Base-by-base conservation (phyloP, 2,888 invertebrate genomes). In the Leptarthrus brevirostris region DNA sequence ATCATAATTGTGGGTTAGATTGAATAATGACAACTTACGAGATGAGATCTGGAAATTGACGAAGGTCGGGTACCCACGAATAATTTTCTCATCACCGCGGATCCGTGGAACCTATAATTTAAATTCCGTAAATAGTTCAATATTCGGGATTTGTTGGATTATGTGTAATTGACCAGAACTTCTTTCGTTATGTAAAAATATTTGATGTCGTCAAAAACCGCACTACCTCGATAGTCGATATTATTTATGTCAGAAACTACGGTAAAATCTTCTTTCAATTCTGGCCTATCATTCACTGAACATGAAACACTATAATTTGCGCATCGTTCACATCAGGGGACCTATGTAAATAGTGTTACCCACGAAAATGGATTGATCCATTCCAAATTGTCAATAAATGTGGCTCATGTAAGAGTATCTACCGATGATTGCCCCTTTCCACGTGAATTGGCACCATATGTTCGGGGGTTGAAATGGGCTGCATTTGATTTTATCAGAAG, bases 1-100 rank as follows among this genome's bases (percentile, higher is more conserved):
- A 54, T 66, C 58, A 66, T 73, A 73, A 73, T 73, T 73, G 64
- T 26, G 64, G 73, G 53, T 73, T 66, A 73, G 10, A 52, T 52
- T 36, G 40, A 64, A 54, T 73, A 64, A 73, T 73, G 36, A 64
- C 44, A 49, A 56, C 47, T 20, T 40, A 54, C 40, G 36, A 71
- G 20, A 53, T 54, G 36, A n/a, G 54, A 54, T n/a, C 52, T 52
- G n/a, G 18, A 22, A 26, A 40, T 24, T 24, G 54, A 56, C 26
- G 40, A 44, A 71, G 69, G 69, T 69, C 24, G 44, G 36, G 20
- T 3, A 56, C 40, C 53, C 40, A 18, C 5, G 16, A 53, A 36
- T 16, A 36, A 71, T 71, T 22, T 71, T 18, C 26, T 26, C 64
- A 47, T 66, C 64, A 47, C 34, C 47, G 69, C 30, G 8, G 34